Evolutionary conservation across 2,888 invertebrate genomes (phyloP).

Genomic region (Heliconius ethilla): DNA sequence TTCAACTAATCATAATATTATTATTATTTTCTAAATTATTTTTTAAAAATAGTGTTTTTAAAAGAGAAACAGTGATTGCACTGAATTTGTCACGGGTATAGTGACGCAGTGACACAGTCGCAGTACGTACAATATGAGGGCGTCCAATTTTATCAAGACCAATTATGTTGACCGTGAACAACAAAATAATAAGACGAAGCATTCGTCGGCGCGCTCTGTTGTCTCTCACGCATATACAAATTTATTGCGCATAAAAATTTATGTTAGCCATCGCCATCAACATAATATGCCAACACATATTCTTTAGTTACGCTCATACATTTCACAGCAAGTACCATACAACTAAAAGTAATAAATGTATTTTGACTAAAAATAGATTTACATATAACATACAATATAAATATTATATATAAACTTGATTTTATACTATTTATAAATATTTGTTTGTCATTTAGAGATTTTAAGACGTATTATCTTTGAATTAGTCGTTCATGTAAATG

Average conservation of each 20-base stretch:
- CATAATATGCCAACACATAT: background rate
- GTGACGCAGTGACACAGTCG: background rate
- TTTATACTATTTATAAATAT: background rate
- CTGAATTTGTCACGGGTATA: background rate
- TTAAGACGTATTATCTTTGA: no score
- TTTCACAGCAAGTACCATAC: background rate
- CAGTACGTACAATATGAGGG: background rate
- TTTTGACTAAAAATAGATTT: background rate
- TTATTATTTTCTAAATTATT: no score
- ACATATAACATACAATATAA: no score
- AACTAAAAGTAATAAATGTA: background rate
- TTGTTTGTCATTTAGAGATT: background rate
- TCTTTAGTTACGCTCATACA: background rate
- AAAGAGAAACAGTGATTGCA: background rate
- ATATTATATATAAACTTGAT: background rate
- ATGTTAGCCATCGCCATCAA: background rate
- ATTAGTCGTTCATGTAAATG: no score
- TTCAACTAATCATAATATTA: no score
- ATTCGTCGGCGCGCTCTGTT: background rate
- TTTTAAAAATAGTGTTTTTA: no score
- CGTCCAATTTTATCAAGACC: background rate
- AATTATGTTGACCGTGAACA: slow-evolving; percentile 6
- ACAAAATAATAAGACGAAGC: background rate
- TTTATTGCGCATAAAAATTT: background rate
- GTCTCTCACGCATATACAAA: background rate